phyloP scores from a whole-genome alignment of 2,888 invertebrate genomes.

The Unio delphinus region DNA sequence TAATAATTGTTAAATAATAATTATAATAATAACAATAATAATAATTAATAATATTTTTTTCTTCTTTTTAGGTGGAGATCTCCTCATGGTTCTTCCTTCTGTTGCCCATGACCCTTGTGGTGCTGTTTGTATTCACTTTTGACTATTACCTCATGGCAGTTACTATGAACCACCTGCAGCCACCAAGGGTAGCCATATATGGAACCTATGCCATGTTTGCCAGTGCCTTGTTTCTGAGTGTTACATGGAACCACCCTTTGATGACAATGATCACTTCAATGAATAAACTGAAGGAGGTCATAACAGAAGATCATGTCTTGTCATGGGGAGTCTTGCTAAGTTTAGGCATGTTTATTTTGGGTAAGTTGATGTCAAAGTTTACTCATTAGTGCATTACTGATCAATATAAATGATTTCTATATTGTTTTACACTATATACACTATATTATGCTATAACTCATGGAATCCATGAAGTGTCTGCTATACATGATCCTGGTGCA shows the following conservation, averaged over 20 bases:
- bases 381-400: too few species aligned
- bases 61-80: slow-evolving; percentile 43
- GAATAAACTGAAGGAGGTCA: slow-evolving; percentile 56
- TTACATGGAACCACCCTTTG: slow-evolving; percentile 70
- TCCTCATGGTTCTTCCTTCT: slow-evolving; percentile 64
- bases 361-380: slow-evolving; percentile 57
- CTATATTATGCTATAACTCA: too few species aligned
- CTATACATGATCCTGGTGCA: too few species aligned
- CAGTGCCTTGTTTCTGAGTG: slow-evolving; percentile 67
- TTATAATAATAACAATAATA: neutral
- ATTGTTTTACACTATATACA: too few species aligned
- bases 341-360: slow-evolving; percentile 71
- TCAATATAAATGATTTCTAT: too few species aligned
- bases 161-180: slow-evolving; percentile 67
- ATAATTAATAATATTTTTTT: neutral
- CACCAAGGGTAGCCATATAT: slow-evolving; percentile 66
- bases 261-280: slow-evolving; percentile 60
- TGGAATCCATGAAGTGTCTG: too few species aligned
- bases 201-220: slow-evolving; percentile 71
- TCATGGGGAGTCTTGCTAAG: slow-evolving; percentile 74
- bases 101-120: slow-evolving; percentile 68
- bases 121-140: slow-evolving; percentile 72
- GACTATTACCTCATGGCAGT: slow-evolving; percentile 74
- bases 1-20: neutral
- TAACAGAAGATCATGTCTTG: slow-evolving; percentile 70